A percentile compares a stretch with the other conserved stretches of the same genome.
Conservation (phyloP, 2,797 vertebrate genomes). For the Oreochromis mossambicus region DNA sequence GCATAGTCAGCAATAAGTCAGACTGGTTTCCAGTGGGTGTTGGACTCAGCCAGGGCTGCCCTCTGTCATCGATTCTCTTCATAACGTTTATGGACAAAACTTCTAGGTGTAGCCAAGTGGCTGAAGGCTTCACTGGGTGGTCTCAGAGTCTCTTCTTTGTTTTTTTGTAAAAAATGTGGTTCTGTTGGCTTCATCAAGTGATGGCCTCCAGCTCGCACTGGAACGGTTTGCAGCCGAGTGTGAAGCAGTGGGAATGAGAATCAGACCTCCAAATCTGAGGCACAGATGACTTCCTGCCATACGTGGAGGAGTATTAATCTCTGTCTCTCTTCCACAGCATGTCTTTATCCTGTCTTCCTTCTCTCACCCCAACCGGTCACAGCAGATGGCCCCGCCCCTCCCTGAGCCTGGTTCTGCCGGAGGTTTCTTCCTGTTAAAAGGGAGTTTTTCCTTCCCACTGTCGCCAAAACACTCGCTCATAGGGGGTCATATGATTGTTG, state of each 20-base stretch:
- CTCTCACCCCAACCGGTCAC: fast-evolving
- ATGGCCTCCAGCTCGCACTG: neutral
- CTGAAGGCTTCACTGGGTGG: neutral
- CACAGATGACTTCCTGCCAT: fast-evolving
- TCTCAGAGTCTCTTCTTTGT: neutral
- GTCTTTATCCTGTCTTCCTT: neutral
- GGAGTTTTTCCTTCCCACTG: too few relatives aligned
- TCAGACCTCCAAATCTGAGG: neutral
- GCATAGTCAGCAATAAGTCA: neutral
- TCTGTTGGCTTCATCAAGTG: neutral
- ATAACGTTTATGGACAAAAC: neutral
- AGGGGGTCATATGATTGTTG: too few relatives aligned
- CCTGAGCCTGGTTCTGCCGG: too few relatives aligned
- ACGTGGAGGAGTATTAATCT: fast-evolving
- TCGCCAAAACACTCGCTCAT: too few relatives aligned
- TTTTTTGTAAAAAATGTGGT: neutral
- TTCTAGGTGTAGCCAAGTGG: neutral
- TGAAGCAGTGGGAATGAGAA: neutral
- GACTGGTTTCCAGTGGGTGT: neutral
- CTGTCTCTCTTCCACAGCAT: neutral
- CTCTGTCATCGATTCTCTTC: neutral
- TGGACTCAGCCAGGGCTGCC: neutral
- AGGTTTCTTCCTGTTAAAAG: too few relatives aligned
- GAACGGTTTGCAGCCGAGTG: neutral
- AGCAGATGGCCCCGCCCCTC: neutral